Evolutionary conservation across 2,797 vertebrate species (phyloP).

Genomic region (Dallia pectoralis): DNA sequence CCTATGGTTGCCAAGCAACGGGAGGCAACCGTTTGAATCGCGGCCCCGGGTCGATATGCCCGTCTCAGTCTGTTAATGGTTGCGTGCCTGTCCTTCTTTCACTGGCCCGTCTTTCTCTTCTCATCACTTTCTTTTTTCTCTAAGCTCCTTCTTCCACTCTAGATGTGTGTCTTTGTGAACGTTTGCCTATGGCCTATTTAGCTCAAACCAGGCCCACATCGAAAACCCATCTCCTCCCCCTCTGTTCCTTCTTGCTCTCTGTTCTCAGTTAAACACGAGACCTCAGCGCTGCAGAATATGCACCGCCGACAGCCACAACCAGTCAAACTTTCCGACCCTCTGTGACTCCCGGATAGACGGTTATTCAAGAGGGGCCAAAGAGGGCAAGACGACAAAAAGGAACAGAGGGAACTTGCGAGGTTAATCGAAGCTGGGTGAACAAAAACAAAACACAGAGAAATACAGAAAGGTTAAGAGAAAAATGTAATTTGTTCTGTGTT

Average conservation of each 20-base stretch:
- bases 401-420: neutral
- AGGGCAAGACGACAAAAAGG: neutral
- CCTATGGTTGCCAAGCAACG: slow-evolving; percentile 67
- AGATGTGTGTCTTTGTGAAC: neutral
- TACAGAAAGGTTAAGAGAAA: slow-evolving; percentile 5
- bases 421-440: neutral
- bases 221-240: slow-evolving; percentile 1
- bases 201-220: slow-evolving; percentile 8
- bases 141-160: neutral
- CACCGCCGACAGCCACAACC: slow-evolving; percentile 26
- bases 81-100: neutral
- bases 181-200: neutral
- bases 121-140: neutral
- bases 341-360: slow-evolving; percentile 30
- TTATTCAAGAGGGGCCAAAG: neutral
- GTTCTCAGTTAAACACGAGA: slow-evolving; percentile 31
- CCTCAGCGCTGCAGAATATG: slow-evolving; percentile 25
- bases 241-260: slow-evolving; percentile 1
- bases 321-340: slow-evolving; percentile 64
- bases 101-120: neutral
- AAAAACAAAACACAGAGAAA: neutral
- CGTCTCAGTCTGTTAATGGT: neutral
- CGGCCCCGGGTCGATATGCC: slow-evolving; percentile 16
- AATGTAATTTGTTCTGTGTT: slow-evolving; percentile 35
- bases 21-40: slow-evolving; percentile 56